Percentiles rank a stretch among this genome's conserved stretches.
These are phyloP conservation scores for Melanocharis versteri DNA, from an alignment of 2,113 vertebrate genomes.

Conservation along the genomic window DNA sequence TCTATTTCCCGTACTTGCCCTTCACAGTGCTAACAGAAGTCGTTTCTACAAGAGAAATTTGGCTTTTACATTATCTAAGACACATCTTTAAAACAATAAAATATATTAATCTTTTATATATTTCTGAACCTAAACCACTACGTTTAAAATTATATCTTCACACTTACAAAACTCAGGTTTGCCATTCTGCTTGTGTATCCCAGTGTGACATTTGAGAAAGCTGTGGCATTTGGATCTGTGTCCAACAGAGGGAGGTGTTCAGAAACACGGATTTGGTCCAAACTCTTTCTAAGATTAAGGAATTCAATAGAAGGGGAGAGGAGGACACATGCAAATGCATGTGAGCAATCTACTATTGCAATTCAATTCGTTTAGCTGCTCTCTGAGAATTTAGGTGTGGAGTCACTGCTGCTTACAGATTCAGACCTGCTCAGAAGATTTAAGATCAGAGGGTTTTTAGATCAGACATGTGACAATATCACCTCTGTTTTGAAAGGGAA, in stretches of 20 bases:
- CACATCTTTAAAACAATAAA: background rate
- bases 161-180: background rate
- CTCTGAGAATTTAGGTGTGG: background rate
- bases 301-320: background rate
- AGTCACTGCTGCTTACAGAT: background rate
- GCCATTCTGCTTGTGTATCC: background rate
- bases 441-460: background rate
- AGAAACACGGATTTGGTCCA: background rate
- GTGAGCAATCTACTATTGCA: background rate
- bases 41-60: background rate
- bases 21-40: background rate
- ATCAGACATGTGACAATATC: background rate
- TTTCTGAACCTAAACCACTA: background rate
- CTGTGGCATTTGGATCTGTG: background rate
- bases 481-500: background rate
- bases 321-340: background rate
- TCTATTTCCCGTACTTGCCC: background rate
- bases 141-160: background rate
- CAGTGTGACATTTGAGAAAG: background rate
- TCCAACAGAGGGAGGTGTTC: conserved; percentile 50
- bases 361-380: background rate
- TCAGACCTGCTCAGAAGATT: background rate
- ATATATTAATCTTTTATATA: background rate
- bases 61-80: background rate
- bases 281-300: conserved; percentile 26